Evolutionary conservation across 2,888 invertebrate genomes (phyloP).

Genomic region (Diachrysia chrysitis): DNA sequence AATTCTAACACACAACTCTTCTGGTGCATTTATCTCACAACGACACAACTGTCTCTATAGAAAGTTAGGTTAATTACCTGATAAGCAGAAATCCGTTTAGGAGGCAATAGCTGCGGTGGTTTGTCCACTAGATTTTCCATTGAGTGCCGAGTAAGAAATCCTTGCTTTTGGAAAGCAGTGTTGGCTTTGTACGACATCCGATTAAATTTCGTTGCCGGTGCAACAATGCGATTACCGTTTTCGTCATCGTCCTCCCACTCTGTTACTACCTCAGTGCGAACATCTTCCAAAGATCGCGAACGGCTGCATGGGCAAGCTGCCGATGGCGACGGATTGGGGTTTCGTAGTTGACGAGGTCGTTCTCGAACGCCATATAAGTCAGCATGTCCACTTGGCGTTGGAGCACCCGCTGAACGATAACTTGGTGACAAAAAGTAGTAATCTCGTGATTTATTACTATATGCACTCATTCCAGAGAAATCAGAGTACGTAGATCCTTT

Average conservation of each 20-base stretch:
- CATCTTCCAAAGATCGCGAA: conserved; percentile 93
- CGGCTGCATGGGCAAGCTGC: conserved; percentile 90
- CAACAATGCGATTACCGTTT: conserved; percentile 90
- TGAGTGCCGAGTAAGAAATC: conserved; percentile 90
- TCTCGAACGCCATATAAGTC: conserved; percentile 79
- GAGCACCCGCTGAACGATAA: conserved; percentile 91
- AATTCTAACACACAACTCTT: conserved; percentile 65
- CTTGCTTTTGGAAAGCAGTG: conserved; percentile 81
- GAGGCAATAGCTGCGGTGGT: conserved; percentile 84
- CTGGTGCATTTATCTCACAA: conserved; percentile 67
- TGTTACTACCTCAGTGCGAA: conserved; percentile 91
- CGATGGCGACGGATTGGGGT: conserved; percentile 73
- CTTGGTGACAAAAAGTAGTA: conserved; percentile 92
- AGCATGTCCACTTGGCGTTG: conserved; percentile 76
- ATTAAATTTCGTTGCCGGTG: conserved; percentile 86
- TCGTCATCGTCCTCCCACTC: conserved; percentile 91
- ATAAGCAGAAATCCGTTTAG: conserved; percentile 87
- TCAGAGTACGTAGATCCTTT: conserved; percentile 86
- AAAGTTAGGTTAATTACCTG: conserved; percentile 87
- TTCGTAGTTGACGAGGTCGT: conserved; percentile 83
- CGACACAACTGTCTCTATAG: conserved; percentile 73
- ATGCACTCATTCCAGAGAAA: conserved; percentile 86
- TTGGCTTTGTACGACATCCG: conserved; percentile 78
- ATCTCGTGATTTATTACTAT: conserved; percentile 84
- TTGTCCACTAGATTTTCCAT: conserved; percentile 92